Conservation (phyloP, 2,888 invertebrate genomes). For the Pogonocherus hispidulus region DNA sequence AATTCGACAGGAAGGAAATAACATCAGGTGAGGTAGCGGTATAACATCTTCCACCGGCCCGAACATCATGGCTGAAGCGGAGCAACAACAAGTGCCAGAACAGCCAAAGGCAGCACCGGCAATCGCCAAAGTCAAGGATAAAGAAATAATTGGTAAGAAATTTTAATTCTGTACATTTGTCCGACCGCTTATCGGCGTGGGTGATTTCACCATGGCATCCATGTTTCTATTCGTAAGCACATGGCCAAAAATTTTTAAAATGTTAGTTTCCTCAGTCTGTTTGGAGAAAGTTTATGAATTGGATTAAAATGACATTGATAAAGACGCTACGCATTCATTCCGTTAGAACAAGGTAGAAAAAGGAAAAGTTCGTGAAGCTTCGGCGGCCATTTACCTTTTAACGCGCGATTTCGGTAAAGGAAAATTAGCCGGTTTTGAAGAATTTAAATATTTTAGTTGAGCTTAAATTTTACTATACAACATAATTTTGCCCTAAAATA, state of each 20-base stretch:
- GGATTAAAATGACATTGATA: constrained; percentile 2
- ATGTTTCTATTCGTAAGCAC: constrained; percentile 63
- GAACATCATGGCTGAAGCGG: constrained; percentile 91
- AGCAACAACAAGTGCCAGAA: constrained; percentile 74
- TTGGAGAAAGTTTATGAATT: neutral
- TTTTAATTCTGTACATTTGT: constrained; percentile 27
- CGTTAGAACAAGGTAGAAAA: neutral
- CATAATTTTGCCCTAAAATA: neutral
- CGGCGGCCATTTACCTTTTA: constrained; percentile 21
- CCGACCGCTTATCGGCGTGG: constrained; percentile 47
- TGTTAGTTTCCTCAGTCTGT: neutral
- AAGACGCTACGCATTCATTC: neutral
- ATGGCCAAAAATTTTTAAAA: constrained; percentile 52
- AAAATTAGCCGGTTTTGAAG: too few relatives aligned
- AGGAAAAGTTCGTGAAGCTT: neutral
- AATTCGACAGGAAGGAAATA: constrained; percentile 76
- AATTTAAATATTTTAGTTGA: neutral
- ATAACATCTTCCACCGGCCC: constrained; percentile 83
- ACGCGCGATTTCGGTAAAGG: constrained; percentile 4
- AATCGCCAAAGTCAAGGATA: constrained; percentile 72
- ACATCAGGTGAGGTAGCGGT: constrained; percentile 84
- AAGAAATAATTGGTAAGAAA: constrained; percentile 89
- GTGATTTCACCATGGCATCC: constrained; percentile 61
- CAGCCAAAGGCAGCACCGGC: constrained; percentile 74
- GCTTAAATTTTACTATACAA: neutral